Base-by-base conservation (phyloP, 2,888 invertebrate species). In the Dromius quadrimaculatus region DNA sequence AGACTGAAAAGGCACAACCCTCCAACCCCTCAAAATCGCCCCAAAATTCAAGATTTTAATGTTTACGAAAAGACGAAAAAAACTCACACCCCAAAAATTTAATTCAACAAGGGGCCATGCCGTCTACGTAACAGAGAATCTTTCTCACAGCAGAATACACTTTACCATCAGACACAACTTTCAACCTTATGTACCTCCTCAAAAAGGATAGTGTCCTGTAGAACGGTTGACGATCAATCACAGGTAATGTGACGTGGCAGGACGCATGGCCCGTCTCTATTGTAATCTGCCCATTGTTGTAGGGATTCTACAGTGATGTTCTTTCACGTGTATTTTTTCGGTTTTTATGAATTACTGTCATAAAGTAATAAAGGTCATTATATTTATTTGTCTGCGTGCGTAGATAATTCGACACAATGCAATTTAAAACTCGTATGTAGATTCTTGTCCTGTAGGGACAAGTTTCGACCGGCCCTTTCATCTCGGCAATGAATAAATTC, bases 171-270 rank as follows among this genome's bases (percentile, higher is more conserved):
- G 15, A 45, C 5, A 22, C 15, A 22, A 74, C 5, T 71, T 20
- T 71, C 22, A 47, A 34, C 73, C 61, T 68, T 73, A 73, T 54
- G 32, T 2, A 43, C 28, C 13, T 23, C 22, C 5, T 11, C 41
- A 19, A 8, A 19, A 20, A 43, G 41, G 11, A 19, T 3, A 17
- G 28, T 4, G 8, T 34, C n/a, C 28, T 32, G 23, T 59, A 8
- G 2, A 32, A 28, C 22, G 11, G 19, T 8, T 72, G 71, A 76
- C 78, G 77, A 83, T 83, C 82, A 79, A 82, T 83, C 83, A 82
- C 81, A 80, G 79, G 78, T 82, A 83, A 83, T 83, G 81, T 82
- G 83, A 82, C 82, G 74, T 80, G 82, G 81, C 82, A 81, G 81
- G 80, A 81, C 81, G 81, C 81, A 81, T 80, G 79, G 80, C 81